Evolutionary conservation across 2,113 vertebrate species (phyloP).

Genomic region (Terrapene triunguis): DNA sequence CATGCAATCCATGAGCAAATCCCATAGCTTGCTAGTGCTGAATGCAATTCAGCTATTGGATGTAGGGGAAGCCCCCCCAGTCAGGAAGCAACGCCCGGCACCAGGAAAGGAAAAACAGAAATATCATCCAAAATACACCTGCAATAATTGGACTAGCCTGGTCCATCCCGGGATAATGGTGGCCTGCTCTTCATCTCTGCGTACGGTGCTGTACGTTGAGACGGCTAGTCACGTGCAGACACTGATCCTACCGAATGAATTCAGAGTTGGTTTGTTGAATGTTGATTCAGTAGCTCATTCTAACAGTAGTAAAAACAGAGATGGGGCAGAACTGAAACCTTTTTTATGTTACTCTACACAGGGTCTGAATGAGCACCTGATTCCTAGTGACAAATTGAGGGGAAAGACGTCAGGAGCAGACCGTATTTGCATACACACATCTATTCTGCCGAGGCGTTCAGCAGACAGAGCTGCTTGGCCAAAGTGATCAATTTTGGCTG

Average conservation of each 20-base stretch:
- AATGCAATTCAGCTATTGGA: neutral
- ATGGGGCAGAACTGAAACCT: neutral
- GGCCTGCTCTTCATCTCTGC: neutral
- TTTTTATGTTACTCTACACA: neutral
- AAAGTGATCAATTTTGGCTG: neutral
- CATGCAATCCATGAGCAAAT: neutral
- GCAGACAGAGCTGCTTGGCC: neutral
- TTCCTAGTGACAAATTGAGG: no score
- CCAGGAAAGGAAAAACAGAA: neutral
- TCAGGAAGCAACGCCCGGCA: neutral
- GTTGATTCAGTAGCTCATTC: neutral
- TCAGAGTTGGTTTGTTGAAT: neutral
- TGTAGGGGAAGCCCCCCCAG: neutral
- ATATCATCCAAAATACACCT: neutral
- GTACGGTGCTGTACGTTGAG: neutral
- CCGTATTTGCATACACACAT: neutral
- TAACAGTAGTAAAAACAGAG: neutral
- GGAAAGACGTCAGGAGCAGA: neutral
- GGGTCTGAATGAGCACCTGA: neutral
- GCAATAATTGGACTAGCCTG: neutral
- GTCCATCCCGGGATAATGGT: neutral
- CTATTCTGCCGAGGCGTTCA: no score
- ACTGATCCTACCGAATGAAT: neutral
- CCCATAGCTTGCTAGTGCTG: neutral
- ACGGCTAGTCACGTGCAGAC: no score